phyloP scores from a whole-genome alignment of 2,888 invertebrate species.

The Parelbella ahira region DNA sequence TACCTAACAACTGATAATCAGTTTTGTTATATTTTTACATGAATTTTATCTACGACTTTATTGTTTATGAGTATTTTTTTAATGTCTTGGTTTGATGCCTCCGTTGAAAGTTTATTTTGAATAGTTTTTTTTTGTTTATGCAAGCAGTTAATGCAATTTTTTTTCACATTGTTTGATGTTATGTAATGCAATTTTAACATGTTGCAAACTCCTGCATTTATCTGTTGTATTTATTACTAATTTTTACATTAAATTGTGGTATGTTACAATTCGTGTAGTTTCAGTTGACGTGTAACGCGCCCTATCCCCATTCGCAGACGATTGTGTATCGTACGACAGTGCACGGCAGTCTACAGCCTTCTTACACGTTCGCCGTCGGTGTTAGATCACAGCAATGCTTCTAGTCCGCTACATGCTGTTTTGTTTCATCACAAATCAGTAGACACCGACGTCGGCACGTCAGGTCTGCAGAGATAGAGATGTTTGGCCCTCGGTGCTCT shows the following conservation, averaged over 20 bases:
- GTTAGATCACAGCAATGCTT: constrained; percentile 27
- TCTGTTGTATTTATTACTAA: constrained; percentile 85
- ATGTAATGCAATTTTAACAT: constrained; percentile 81
- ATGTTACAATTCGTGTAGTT: constrained; percentile 83
- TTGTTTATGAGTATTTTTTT: constrained; percentile 73
- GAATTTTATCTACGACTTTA: constrained; percentile 74
- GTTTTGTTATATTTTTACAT: constrained; percentile 75
- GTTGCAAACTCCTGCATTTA: constrained; percentile 84
- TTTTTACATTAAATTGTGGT: constrained; percentile 87
- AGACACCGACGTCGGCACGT: too few species aligned
- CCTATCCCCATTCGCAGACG: constrained; percentile 54
- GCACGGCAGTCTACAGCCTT: constrained; percentile 35
- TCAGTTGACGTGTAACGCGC: constrained; percentile 69
- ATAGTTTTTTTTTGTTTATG: constrained; percentile 80
- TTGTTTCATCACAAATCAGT: too few species aligned
- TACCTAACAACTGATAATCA: constrained; percentile 61
- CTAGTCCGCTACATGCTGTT: too few species aligned
- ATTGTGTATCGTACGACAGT: constrained; percentile 34
- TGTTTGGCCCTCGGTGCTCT: too few species aligned
- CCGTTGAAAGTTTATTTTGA: constrained; percentile 78
- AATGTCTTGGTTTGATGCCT: constrained; percentile 80
- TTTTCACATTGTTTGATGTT: constrained; percentile 81
- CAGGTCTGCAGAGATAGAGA: too few species aligned
- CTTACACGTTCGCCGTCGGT: constrained; percentile 30
- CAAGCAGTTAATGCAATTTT: constrained; percentile 80